Base-by-base conservation (phyloP, 1,140 invertebrate genomes). In the Trachymyrmex cornetzi region DNA sequence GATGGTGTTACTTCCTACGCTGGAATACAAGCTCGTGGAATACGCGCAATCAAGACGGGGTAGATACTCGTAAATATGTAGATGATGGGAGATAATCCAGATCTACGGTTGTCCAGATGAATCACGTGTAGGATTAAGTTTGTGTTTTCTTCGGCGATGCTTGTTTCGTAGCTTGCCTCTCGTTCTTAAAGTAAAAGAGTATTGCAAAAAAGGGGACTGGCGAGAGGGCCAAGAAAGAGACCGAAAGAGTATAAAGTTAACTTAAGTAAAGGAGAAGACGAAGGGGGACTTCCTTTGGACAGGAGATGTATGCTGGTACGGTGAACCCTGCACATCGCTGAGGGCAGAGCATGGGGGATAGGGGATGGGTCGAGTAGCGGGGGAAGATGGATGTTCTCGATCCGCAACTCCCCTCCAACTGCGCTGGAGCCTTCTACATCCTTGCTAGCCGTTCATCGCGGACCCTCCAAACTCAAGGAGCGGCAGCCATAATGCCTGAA, bases 321-420 rank as follows among this genome's bases (percentile, higher is more conserved):
- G 89, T 91, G 93, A 93, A 91, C 88, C 91, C 90, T 89, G 90
- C 80, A 88, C 88, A 88, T 90, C 88, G 88, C 81, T 93, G 91
- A 93, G 92, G 87, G 85, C 90, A 89, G 88, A 88, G 81, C 89
- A 75, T 88, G 82, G 93, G 88, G 90, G 90, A 92, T 89, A 89
- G 80, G 88, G 86, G 89, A 88, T 89, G 92, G 86, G 89, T 91
- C 89, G 91, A 85, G 85, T 67, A 75, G 88, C 57, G 84, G 88
- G 92, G 91, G 94, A 95, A 95, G 95, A 95, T 95, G 92, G 91
- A 95, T 95, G 94, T 94, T 92, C 94, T 94, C 94, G 94, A 93
- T 92, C 92, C 93, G 93, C 94, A 87, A 85, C 82, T 82, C 88
- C 80, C 71, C 66, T 64, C 84, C 88, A 81, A 38, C 86, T 80